A percentile compares a stretch with the other conserved stretches of the same genome.
Conservation (phyloP, 1,140 invertebrate species). For the Cherax destructor region DNA sequence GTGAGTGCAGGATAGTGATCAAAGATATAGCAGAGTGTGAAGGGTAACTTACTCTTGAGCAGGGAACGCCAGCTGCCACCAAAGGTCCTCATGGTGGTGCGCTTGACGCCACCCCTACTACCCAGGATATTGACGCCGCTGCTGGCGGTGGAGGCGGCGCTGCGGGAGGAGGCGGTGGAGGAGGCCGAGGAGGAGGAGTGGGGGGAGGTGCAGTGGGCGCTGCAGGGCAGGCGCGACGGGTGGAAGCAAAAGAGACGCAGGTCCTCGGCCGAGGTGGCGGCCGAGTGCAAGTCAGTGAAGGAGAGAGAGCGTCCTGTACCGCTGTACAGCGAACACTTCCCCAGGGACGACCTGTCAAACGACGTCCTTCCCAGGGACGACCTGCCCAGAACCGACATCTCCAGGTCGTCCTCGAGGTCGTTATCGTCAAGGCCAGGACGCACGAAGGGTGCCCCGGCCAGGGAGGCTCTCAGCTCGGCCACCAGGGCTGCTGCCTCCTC, state of each 20-base stretch:
- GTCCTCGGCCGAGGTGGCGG: conserved; percentile 55
- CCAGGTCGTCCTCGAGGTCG: conserved; percentile 18
- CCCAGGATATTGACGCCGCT: conserved; percentile 12
- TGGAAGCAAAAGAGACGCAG: conserved; percentile 48
- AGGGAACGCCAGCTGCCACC: conserved; percentile 42
- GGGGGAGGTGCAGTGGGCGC: conserved; percentile 17
- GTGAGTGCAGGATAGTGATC: too few species aligned
- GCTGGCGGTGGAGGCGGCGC: conserved; percentile 38
- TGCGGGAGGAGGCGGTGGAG: conserved; percentile 55
- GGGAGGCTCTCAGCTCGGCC: conserved; percentile 64
- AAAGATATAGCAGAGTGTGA: too few species aligned
- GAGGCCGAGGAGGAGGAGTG: conserved; percentile 37
- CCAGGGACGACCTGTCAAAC: conserved; percentile 35
- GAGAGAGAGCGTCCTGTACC: conserved; percentile 42
- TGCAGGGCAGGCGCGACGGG: conserved; percentile 46
- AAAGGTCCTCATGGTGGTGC: conserved; percentile 27
- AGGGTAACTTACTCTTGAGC: conserved; percentile 35
- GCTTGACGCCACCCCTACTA: conserved; percentile 24
- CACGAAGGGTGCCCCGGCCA: conserved; percentile 39
- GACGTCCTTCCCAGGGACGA: conserved; percentile 36
- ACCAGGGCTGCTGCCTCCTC: conserved; percentile 70
- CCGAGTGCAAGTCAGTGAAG: conserved; percentile 69
- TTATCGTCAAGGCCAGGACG: conserved; percentile 43
- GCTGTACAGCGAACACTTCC: conserved; percentile 50
- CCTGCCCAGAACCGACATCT: conserved; percentile 1